A percentile compares a stretch with the other conserved stretches of the same genome.
These are phyloP conservation scores for Poeciliopsis gracilis DNA, from an alignment of 2,797 vertebrate species.

Conservation along the genomic window DNA sequence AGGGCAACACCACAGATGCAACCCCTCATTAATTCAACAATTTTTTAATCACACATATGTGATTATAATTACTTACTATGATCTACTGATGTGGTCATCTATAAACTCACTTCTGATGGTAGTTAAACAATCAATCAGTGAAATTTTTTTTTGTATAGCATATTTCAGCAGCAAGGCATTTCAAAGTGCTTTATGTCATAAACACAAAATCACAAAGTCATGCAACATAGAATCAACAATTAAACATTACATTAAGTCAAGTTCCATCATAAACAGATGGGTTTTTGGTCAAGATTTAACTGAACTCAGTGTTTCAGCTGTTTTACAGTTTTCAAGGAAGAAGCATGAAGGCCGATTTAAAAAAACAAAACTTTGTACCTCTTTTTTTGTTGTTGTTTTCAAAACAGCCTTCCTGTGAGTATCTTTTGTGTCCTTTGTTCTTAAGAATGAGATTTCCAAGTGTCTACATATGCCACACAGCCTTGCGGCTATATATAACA, in stretches of 20 bases:
- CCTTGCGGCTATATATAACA: too few species aligned
- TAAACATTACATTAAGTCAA: too few species aligned
- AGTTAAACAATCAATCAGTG: too few species aligned
- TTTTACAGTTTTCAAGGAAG: neutral
- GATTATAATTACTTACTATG: neutral
- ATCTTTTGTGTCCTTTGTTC: neutral
- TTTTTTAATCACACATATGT: neutral
- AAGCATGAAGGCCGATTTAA: neutral
- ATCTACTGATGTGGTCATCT: neutral
- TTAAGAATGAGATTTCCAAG: neutral
- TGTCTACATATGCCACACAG: neutral
- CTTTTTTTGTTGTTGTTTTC: neutral
- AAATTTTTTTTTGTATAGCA: too few species aligned
- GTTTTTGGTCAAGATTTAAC: too few species aligned
- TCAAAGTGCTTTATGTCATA: too few species aligned
- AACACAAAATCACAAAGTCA: too few species aligned
- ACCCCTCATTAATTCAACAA: neutral
- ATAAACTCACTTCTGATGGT: neutral
- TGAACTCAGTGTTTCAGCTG: too few species aligned
- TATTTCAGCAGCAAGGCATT: too few species aligned
- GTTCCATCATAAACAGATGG: too few species aligned
- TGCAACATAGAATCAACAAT: too few species aligned
- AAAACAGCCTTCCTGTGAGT: neutral
- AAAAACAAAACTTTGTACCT: too few species aligned
- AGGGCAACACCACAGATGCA: neutral